Evolutionary conservation across 1,140 invertebrate genomes (phyloP), one percentile per base, ranked within the genome.

Genomic region (Cepaea nemoralis): DNA sequence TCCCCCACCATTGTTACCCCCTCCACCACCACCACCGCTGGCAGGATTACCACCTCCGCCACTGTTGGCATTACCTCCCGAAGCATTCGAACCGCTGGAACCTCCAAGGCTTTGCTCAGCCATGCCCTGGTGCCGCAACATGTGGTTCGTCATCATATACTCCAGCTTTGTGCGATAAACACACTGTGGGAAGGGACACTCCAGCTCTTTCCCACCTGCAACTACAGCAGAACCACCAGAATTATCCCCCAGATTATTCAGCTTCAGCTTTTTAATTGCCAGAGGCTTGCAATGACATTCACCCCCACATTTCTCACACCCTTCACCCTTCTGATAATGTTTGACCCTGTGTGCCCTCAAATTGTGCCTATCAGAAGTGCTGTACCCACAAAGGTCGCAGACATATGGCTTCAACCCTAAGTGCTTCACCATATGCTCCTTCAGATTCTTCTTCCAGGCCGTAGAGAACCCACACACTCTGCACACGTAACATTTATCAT

Each of bases 391-490:
- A 19, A 84, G 66, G 50, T 87, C 82, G 74, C 87, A 88, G 19
- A 82, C 50, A 69, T 85, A 88, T 40, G 86, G 86, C 69, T 87
- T 87, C 55, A 86, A 75, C 16, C 85, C 86, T 24, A 84, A 82
- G 66, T 88, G 87, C 73, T 85, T 88, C 16, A 86, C 37, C 69
- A 88, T 83, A 75, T 88, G 87, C 48, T 84, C 83, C 40, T 84
- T 86, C 27, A 86, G 83, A 76, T 85, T 85, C 42, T 85, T 84
- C 66, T 83, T 84, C 83, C 84, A 84, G 31, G 81, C 80, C 0
- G 84, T 84, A 67, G 71, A 69, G 63, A 85, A 85, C 42, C 83
- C 83, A 74, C 83, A 83, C 14, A 77, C 70, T 39, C 76, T 76
- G n/a, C 83, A 83, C 33, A 77, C 75, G 37, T 81, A 83, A 63